Conservation (phyloP, 2,113 vertebrate genomes). For the Nanorana parkeri region DNA sequence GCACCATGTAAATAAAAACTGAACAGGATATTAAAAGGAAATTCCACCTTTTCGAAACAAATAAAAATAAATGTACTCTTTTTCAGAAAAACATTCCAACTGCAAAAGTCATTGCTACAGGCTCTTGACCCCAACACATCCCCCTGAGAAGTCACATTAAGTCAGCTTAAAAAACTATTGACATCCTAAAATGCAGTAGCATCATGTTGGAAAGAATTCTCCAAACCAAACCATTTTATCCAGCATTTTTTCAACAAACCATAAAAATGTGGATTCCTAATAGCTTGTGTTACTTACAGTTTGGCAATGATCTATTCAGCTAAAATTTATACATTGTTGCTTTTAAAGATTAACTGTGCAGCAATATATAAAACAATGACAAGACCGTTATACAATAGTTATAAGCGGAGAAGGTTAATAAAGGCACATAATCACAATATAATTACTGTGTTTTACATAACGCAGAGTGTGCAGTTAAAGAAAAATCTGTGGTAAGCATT, state of each 20-base stretch:
- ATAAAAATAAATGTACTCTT: too few relatives aligned
- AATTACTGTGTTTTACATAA: not conserved
- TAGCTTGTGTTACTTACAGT: not conserved
- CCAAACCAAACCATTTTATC: slow-evolving; percentile 32
- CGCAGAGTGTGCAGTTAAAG: too few relatives aligned
- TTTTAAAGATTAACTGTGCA: not conserved
- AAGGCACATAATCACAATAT: not conserved
- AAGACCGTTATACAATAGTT: not conserved
- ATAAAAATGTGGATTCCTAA: slow-evolving; percentile 20
- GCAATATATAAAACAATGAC: not conserved
- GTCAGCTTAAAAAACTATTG: slow-evolving; percentile 37
- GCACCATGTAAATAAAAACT: too few relatives aligned
- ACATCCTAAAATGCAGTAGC: slow-evolving; percentile 40
- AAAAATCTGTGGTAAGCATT: too few relatives aligned
- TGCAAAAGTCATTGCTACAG: slow-evolving; percentile 53
- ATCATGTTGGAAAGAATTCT: slow-evolving; percentile 56
- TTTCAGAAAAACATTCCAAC: too few relatives aligned
- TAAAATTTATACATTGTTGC: not conserved
- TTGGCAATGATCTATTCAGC: not conserved
- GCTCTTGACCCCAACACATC: slow-evolving; percentile 47
- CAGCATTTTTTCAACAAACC: slow-evolving; percentile 40
- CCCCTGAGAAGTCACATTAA: slow-evolving; percentile 45
- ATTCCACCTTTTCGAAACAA: too few relatives aligned
- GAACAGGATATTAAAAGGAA: too few relatives aligned
- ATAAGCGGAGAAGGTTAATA: not conserved